Evolutionary conservation across 35 echinoderm and acorn worm species (phyloP), one percentile per base, ranked within the genome.

Genomic region (Strongylocentrotus purpuratus): DNA sequence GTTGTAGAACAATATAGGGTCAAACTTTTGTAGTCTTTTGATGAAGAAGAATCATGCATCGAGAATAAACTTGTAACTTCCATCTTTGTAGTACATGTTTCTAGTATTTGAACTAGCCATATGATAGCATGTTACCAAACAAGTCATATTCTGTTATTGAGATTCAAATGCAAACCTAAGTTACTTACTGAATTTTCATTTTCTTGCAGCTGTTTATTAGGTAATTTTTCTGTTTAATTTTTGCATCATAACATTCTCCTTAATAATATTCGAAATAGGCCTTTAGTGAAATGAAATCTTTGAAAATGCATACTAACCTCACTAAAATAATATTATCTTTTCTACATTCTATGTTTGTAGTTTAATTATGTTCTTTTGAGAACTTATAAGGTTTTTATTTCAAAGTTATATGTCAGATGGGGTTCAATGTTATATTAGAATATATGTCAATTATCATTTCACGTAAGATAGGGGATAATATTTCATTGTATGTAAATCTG

Each of bases 401-500:
- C 20, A 78, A 78, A 78, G 20, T 78, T 78, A 78, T 78, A 78
- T 78, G 65, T 78, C 65, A 78, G 65, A 78, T 78, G 65, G 65
- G 65, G 65, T 22, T 78, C 65, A 78, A 7, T 78, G 65, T 78
- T 78, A 78, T 78, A 78, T 78, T 28, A 55, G 50, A 55, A 55
- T 55, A 55, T 55, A 55, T 55, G 50, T 55, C 50, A 9, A 55
- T 55, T 78, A n/a, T 78, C 20, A 78, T 78, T 78, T 78, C 65
- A 78, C 28, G 20, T 78, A 78, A 78, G 65, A 78, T 78, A 78
- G 28, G 20, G 65, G 65, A n/a, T 78, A 78, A 78, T 78, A 78
- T 78, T 78, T 78, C 65, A 78, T 89, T 89, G 32, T 89, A 89
- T 89, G 87, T 89, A 89, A 33, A 89, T 89, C 87, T 89, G 87